Percentiles rank a stretch among this genome's conserved stretches.
These are phyloP conservation scores for Tanypteryx hageni DNA, from an alignment of 2,888 invertebrate genomes.

Conservation along the genomic window DNA sequence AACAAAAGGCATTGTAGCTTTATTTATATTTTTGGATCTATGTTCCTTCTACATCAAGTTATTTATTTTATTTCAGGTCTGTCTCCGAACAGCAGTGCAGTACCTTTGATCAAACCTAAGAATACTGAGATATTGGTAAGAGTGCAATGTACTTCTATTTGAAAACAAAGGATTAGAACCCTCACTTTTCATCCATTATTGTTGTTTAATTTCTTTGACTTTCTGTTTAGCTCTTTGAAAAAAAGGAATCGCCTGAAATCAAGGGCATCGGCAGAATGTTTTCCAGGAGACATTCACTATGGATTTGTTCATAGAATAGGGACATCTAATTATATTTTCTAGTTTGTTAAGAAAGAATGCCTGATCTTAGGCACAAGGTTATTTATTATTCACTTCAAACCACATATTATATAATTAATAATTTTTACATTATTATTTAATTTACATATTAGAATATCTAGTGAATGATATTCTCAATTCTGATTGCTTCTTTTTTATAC, in stretches of 20 bases:
- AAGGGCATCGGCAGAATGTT: neutral
- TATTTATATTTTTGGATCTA: neutral
- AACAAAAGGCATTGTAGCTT: neutral
- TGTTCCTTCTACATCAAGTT: neutral
- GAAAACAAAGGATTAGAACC: neutral
- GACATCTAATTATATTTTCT: neutral
- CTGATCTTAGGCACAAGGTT: no score
- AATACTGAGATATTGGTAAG: slow-evolving; percentile 55
- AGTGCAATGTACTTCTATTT: slow-evolving; percentile 28
- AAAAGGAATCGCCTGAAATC: neutral
- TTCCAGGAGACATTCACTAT: neutral
- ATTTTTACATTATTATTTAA: no score
- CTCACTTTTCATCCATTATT: neutral
- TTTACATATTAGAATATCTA: no score
- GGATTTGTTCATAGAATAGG: neutral
- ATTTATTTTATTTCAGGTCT: slow-evolving; percentile 70
- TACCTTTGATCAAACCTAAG: slow-evolving; percentile 73
- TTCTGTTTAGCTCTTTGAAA: neutral
- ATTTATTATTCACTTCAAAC: no score
- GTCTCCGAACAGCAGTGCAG: slow-evolving; percentile 75
- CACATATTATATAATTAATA: no score
- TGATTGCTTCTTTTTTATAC: no score
- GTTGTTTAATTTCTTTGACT: neutral
- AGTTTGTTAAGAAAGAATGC: neutral
- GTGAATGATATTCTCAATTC: no score